Conservation (phyloP, 2,797 vertebrate species). For the Semaprochilodus insignis region DNA sequence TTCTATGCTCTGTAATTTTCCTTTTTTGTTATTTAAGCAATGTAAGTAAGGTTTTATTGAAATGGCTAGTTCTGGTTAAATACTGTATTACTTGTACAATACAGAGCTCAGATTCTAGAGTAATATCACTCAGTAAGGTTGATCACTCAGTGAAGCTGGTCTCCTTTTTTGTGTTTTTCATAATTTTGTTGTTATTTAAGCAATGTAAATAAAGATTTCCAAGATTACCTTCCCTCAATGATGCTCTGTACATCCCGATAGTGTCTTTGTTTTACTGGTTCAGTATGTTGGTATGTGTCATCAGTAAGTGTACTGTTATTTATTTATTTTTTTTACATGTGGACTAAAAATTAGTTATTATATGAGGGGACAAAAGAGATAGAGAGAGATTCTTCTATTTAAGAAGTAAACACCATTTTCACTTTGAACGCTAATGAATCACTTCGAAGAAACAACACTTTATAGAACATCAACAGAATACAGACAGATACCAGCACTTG, state of each 20-base stretch:
- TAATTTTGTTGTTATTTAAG: constrained; percentile 50
- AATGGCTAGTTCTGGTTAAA: not conserved
- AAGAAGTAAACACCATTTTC: no score
- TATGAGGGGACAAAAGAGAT: no score
- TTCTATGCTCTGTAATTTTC: not conserved
- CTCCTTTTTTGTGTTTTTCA: not conserved
- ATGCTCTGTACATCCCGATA: not conserved
- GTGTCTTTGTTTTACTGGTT: not conserved
- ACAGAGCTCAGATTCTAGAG: not conserved
- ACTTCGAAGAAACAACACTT: no score
- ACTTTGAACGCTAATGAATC: no score
- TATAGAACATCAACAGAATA: no score
- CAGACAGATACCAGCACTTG: no score
- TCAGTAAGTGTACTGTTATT: not conserved
- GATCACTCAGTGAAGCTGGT: not conserved
- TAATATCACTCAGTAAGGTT: not conserved
- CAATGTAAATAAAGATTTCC: constrained; percentile 55
- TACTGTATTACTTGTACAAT: not conserved
- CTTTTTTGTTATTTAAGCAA: constrained; percentile 43
- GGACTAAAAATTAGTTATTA: no score
- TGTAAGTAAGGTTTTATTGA: not conserved
- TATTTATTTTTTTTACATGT: no score
- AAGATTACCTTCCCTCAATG: constrained; percentile 15
- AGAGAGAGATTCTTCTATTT: no score
- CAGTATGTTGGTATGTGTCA: not conserved